These are phyloP conservation scores for Scelioninae gen. 2 DNA, from an alignment of 2,888 invertebrate genomes.

Conservation along the genomic window DNA sequence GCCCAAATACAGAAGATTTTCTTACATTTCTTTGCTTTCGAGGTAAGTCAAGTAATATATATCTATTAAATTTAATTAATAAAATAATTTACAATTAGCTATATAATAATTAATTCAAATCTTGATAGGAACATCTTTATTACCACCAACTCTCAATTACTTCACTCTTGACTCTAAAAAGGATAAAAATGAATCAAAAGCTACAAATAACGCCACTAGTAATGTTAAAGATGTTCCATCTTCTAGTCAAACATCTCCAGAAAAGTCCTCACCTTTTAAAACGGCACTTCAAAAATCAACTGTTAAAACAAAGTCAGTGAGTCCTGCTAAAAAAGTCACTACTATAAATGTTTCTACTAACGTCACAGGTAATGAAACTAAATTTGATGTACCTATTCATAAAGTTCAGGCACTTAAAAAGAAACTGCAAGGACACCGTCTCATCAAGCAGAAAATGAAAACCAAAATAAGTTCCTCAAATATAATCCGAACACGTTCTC, in stretches of 20 bases:
- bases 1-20: constrained; percentile 91
- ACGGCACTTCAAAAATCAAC: constrained; percentile 62
- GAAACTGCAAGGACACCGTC: constrained; percentile 80
- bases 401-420: constrained; percentile 78
- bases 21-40: constrained; percentile 89
- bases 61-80: no score
- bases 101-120: no score
- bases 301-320: constrained; percentile 72
- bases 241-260: constrained; percentile 38
- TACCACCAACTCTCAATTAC: constrained; percentile 85
- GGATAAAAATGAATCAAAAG: constrained; percentile 66
- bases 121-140: constrained; percentile 82
- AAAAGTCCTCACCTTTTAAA: constrained; percentile 46
- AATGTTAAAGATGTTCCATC: constrained; percentile 35
- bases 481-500: constrained; percentile 77
- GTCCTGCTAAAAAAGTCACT: constrained; percentile 64
- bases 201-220: constrained; percentile 29
- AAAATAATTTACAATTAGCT: no score
- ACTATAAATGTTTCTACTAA: constrained; percentile 49
- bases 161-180: constrained; percentile 76
- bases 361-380: constrained; percentile 65
- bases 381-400: constrained; percentile 69
- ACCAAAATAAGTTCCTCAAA: constrained; percentile 69
- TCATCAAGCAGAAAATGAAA: constrained; percentile 76
- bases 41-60: constrained; percentile 77